A percentile compares a stretch with the other conserved stretches of the same genome.
phyloP scores from a whole-genome alignment of 2,888 invertebrate genomes.

The Hydrotaea diabolus region DNA sequence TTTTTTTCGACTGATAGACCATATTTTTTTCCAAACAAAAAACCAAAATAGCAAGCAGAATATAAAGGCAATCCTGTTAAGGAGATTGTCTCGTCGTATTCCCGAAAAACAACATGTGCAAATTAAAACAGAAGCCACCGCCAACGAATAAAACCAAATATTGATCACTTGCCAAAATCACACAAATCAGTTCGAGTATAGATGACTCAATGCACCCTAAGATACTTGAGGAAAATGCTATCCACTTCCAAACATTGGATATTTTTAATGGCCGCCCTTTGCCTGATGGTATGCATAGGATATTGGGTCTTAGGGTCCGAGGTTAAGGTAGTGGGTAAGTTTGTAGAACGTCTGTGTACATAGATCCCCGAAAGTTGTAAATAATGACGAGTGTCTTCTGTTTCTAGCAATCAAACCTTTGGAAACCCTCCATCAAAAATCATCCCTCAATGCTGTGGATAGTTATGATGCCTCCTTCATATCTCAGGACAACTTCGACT shows the following conservation, averaged over 20 bases:
- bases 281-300: conserved; percentile 72
- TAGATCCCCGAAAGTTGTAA: no score
- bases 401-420: conserved; percentile 73
- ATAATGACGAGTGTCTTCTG: not conserved
- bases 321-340: conserved; percentile 65
- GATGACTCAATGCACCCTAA: conserved; percentile 58
- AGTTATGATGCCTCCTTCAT: not conserved
- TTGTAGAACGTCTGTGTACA: no score
- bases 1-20: conserved; percentile 24
- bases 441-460: not conserved
- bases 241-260: conserved; percentile 76
- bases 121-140: conserved; percentile 28
- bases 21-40: conserved; percentile 33
- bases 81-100: conserved; percentile 43
- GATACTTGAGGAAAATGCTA: conserved; percentile 75
- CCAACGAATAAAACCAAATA: conserved; percentile 21
- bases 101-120: conserved; percentile 51
- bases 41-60: conserved; percentile 29
- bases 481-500: conserved; percentile 71
- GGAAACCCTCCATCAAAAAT: conserved; percentile 49
- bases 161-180: conserved; percentile 8
- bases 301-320: conserved; percentile 78
- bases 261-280: conserved; percentile 71
- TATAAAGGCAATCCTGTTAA: conserved; percentile 2
- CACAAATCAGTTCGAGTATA: conserved; percentile 25